Evolutionary conservation across 2,888 invertebrate species (phyloP).

Genomic region (Synergus gifuensis): DNA sequence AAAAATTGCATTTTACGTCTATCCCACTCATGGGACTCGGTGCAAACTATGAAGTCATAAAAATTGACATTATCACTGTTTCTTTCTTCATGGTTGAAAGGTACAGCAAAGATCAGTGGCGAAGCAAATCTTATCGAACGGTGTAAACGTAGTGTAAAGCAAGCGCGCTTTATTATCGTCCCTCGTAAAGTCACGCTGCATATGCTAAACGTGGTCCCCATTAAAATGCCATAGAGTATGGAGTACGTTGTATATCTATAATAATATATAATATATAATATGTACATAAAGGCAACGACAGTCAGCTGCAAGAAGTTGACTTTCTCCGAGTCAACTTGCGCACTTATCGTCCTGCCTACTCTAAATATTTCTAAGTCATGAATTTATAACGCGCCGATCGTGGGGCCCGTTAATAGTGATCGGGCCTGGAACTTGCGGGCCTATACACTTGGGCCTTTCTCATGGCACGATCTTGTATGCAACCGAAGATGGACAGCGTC

Average conservation of each 20-base stretch:
- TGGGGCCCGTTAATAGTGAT: constrained; percentile 45
- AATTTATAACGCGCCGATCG: constrained; percentile 64
- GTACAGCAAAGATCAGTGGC: constrained; percentile 33
- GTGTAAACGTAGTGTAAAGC: constrained; percentile 28
- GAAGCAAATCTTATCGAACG: constrained; percentile 43
- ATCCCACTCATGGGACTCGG: not conserved
- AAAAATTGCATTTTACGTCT: constrained; percentile 28
- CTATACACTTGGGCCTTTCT: constrained; percentile 10
- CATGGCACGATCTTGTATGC: constrained; percentile 31
- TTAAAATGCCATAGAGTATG: constrained; percentile 26
- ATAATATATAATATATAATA: constrained; percentile 20
- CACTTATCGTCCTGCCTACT: constrained; percentile 68
- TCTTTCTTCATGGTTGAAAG: not conserved
- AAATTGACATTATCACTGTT: constrained; percentile 28
- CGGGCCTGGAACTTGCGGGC: constrained; percentile 44
- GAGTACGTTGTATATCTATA: constrained; percentile 1
- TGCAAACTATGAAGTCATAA: constrained; percentile 1
- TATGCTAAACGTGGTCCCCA: constrained; percentile 39
- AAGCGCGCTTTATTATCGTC: constrained; percentile 42
- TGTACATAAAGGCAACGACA: constrained; percentile 20
- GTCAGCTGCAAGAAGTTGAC: constrained; percentile 51
- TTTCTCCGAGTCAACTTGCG: constrained; percentile 54
- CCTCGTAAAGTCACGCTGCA: constrained; percentile 39
- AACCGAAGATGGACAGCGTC: constrained; percentile 35
- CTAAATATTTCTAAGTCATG: constrained; percentile 69